Conservation (phyloP, 2,797 vertebrate genomes). For the Periparus ater region DNA sequence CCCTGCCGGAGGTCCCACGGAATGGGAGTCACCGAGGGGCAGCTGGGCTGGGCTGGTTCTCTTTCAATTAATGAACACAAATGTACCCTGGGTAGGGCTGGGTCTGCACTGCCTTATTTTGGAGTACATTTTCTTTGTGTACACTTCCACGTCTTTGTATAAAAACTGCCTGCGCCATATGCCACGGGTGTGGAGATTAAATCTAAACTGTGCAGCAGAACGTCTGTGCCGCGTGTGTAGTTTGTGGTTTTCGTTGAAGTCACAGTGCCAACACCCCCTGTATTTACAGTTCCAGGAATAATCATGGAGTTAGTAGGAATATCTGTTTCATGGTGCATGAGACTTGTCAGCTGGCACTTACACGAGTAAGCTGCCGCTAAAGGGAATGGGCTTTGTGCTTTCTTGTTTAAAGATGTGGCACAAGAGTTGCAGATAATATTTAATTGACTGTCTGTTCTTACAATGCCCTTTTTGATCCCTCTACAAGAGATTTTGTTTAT, state of each 20-base stretch:
- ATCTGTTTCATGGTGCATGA: not conserved
- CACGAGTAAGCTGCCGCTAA: constrained; percentile 2
- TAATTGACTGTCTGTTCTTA: constrained; percentile 42
- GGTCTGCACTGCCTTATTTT: not conserved
- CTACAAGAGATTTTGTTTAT: constrained; percentile 15
- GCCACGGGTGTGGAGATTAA: not conserved
- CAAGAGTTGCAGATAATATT: constrained; percentile 22
- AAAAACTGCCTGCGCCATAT: not conserved
- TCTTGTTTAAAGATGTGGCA: not conserved
- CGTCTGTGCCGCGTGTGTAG: not conserved
- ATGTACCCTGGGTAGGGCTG: not conserved
- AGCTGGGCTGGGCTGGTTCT: constrained; percentile 4
- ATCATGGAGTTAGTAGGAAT: not conserved
- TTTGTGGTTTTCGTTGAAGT: constrained; percentile 17
- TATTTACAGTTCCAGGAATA: constrained; percentile 47
- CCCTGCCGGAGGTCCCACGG: not conserved
- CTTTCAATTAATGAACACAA: not conserved
- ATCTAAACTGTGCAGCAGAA: not conserved
- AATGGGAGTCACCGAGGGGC: not conserved
- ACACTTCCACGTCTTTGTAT: not conserved
- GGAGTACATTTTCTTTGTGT: constrained; percentile 13
- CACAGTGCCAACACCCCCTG: constrained; percentile 18
- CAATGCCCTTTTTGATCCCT: not conserved
- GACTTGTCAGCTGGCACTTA: constrained; percentile 45
- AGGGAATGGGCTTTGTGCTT: not conserved